Evolutionary conservation across 2,888 invertebrate species (phyloP), one percentile per base, ranked within the genome.

Genomic region (Oligia fasciuncula): DNA sequence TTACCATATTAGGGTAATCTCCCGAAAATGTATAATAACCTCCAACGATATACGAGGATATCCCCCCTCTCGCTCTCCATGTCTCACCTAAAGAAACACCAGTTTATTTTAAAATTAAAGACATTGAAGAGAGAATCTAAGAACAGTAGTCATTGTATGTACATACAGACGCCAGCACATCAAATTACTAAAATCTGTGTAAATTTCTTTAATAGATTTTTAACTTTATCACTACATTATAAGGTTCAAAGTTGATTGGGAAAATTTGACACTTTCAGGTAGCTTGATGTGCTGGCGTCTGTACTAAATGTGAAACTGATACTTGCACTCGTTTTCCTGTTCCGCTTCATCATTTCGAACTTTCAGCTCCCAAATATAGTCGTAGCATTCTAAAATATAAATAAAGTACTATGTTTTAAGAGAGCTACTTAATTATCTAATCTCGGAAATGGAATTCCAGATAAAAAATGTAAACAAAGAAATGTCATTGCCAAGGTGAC

Each of bases 331-430:
- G 0, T 35, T 40, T 0, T 19, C 9, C 67, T 88, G 88, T 40
- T 81, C 85, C 0, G 51, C 49, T 75, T 70, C 70, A 60, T 91
- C 90, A 65, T 90, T 86, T 43, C 88, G 76, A 51, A 85, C 74
- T 83, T 88, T 91, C 14, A 91, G 83, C 1, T 90, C 85, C 90
- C 91, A 93, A 49, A 91, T 89, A 70, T 91, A 92, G 79, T 93
- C 92, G 29, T 89, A 89, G 74, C 93, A 94, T 88, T 93, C 93
- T 93, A 88, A 75, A 91, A 74, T 14, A 72, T 5, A 51, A 60
- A 9, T 46, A 60, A 66, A 68, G 2, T 17, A 29, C 3, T 29
- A 17, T 8, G 14, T 17, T 29, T 62, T 14, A 62, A 29, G 14
- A 29, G 13, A 62, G 14, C 29, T 14, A 29, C 13, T n/a, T 60